A percentile compares a stretch with the other conserved stretches of the same genome.
phyloP scores from a whole-genome alignment of 2,888 invertebrate species.

The Smittia aterrima region DNA sequence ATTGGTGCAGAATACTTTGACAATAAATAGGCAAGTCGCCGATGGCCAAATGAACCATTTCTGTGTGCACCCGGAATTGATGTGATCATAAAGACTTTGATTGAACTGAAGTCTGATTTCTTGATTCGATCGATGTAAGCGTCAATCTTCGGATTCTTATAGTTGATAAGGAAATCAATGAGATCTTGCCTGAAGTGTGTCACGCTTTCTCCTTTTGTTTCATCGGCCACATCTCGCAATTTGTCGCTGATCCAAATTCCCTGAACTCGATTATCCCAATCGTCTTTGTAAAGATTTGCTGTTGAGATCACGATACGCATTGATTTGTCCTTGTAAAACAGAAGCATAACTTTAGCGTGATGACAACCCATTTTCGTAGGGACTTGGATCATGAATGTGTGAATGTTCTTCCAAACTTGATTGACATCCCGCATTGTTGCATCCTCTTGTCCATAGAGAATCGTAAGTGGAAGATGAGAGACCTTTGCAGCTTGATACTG shows the following conservation, averaged over 20 bases:
- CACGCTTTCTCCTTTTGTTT: slow-evolving; percentile 69
- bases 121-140: slow-evolving; percentile 73
- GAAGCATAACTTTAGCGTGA: slow-evolving; percentile 87
- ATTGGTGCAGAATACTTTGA: slow-evolving; percentile 63
- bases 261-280: slow-evolving; percentile 94
- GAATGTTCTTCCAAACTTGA: slow-evolving; percentile 64
- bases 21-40: slow-evolving; percentile 62
- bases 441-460: slow-evolving; percentile 75
- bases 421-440: slow-evolving; percentile 59
- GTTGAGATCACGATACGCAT: slow-evolving; percentile 85
- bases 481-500: slow-evolving; percentile 79
- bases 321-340: slow-evolving; percentile 78
- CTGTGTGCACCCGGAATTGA: slow-evolving; percentile 83
- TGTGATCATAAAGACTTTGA: slow-evolving; percentile 80
- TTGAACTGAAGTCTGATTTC: slow-evolving; percentile 74
- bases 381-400: slow-evolving; percentile 67
- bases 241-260: slow-evolving; percentile 88
- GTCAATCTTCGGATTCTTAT: slow-evolving; percentile 65
- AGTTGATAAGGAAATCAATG: slow-evolving; percentile 71
- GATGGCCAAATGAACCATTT: slow-evolving; percentile 64
- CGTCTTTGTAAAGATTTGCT: slow-evolving; percentile 85
- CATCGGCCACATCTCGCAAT: slow-evolving; percentile 58
- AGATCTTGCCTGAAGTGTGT: slow-evolving; percentile 81
- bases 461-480: slow-evolving; percentile 68
- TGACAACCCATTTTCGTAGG: slow-evolving; percentile 80